Evolutionary conservation across 2,797 vertebrate species (phyloP).

Genomic region (Pelobates cultripes): DNA sequence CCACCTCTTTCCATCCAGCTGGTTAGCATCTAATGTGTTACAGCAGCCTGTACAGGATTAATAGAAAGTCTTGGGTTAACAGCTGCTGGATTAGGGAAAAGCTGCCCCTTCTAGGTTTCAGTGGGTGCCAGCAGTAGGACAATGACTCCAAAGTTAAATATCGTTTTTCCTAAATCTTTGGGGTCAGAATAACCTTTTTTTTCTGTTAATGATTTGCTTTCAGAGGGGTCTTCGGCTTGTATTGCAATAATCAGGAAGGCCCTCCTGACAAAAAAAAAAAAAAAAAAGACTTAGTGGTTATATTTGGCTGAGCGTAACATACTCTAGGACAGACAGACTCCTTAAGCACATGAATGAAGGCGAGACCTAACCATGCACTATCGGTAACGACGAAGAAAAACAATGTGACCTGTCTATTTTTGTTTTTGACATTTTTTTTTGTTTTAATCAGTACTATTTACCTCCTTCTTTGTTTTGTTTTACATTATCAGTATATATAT

Average conservation of each 20-base stretch:
- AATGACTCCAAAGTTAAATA: no score
- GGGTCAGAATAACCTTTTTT: no score
- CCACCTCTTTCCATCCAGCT: neutral
- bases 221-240: neutral
- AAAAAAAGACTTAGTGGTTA: neutral
- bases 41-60: neutral
- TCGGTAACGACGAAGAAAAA: neutral
- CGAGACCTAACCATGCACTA: constrained; percentile 32
- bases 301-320: neutral
- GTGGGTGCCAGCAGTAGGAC: neutral
- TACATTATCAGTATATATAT: neutral
- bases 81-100: neutral
- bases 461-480: neutral
- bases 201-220: no score
- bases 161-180: no score
- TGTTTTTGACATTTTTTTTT: constrained; percentile 34
- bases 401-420: constrained; percentile 26
- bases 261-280: neutral
- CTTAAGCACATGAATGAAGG: constrained; percentile 26
- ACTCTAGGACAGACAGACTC: constrained; percentile 20
- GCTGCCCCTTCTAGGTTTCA: neutral
- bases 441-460: no score
- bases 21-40: neutral
- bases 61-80: neutral
- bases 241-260: neutral